Conservation (phyloP, 2,888 invertebrate genomes). For the Drosophila prolongata region DNA sequence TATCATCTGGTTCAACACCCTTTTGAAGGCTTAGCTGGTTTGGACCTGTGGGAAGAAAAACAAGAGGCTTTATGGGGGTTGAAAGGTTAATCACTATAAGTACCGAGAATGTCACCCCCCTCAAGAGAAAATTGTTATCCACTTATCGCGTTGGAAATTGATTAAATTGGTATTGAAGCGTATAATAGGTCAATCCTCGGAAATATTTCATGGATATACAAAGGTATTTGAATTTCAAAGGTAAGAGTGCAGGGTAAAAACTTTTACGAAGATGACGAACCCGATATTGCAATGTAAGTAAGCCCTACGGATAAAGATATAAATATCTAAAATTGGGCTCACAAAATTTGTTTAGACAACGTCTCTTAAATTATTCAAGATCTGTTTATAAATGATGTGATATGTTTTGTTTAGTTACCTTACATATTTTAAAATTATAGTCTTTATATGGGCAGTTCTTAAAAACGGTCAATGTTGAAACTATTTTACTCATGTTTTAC, state of each 20-base stretch:
- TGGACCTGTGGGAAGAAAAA: constrained; percentile 16
- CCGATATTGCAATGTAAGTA: too few species aligned
- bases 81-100: constrained; percentile 26
- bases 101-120: constrained; percentile 23
- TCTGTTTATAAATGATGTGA: too few species aligned
- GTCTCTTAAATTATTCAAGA: too few species aligned
- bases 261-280: background rate
- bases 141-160: constrained; percentile 15
- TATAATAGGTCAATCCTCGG: background rate
- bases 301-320: too few species aligned
- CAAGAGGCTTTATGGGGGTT: constrained; percentile 19
- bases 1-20: constrained; percentile 1
- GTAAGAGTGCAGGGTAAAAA: background rate
- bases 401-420: too few species aligned
- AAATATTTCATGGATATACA: background rate
- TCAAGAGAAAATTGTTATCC: constrained; percentile 25
- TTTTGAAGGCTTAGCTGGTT: constrained; percentile 17
- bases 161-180: background rate
- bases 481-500: too few species aligned
- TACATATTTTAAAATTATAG: too few species aligned
- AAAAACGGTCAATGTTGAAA: too few species aligned
- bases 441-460: too few species aligned
- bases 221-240: background rate
- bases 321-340: too few species aligned
- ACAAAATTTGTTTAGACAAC: too few species aligned